A percentile compares a stretch with the other conserved stretches of the same genome.
Evolutionary conservation across 2,797 vertebrate genomes (phyloP).

Genomic region (Ptychadena robeensis): DNA sequence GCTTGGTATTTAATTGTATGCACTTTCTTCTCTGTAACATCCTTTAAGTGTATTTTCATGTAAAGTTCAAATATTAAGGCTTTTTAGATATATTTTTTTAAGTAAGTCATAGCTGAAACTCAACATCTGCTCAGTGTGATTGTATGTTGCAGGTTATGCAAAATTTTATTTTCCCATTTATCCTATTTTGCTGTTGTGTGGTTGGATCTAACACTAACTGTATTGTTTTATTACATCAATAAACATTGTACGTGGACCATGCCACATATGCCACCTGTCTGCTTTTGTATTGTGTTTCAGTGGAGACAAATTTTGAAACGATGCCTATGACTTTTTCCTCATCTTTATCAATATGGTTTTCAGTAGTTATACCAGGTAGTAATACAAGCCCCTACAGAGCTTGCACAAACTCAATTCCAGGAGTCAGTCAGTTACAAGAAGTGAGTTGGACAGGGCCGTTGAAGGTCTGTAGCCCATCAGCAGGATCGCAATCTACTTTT

Average conservation of each 20-base stretch:
- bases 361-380: no score
- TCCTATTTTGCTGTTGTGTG: constrained; percentile 76
- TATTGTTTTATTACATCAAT: constrained; percentile 88
- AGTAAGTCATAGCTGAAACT: constrained; percentile 71
- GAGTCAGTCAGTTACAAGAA: no score
- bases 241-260: constrained; percentile 86
- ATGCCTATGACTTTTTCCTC: no score
- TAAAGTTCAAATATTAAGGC: constrained; percentile 79
- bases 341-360: no score
- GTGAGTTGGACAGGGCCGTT: no score
- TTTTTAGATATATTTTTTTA: constrained; percentile 78
- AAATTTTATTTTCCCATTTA: constrained; percentile 69
- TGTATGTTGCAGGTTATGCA: constrained; percentile 75
- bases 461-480: no score
- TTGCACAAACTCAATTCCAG: no score
- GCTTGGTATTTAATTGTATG: constrained; percentile 83
- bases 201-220: constrained; percentile 88
- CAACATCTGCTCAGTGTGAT: constrained; percentile 74
- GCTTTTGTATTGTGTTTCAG: background rate
- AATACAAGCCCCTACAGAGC: no score
- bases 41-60: constrained; percentile 75
- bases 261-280: constrained; percentile 70
- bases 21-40: constrained; percentile 88
- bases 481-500: no score
- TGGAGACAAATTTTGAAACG: no score